Base-by-base conservation (phyloP, 2,888 invertebrate genomes). In the Ptilodon capucinus region DNA sequence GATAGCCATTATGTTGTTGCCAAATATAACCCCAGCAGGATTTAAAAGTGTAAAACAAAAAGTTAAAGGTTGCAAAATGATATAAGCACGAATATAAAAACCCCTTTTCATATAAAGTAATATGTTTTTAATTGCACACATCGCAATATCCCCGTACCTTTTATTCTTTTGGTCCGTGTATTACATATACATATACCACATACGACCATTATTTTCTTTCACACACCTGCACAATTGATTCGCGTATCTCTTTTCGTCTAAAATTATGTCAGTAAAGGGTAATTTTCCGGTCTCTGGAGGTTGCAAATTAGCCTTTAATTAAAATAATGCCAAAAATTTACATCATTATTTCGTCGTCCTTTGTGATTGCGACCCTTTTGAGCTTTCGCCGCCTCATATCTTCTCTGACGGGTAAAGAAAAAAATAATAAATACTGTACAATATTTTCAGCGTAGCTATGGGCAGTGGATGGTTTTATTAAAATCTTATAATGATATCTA, bases 261-360 rank as follows among this genome's bases (percentile, higher is more conserved):
- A 71, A 74, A 69, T 64, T 61, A 65, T 56, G 64, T 64, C 63
- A 54, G 65, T 64, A 71, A 76, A 69, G 68, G 60, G 59, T 71
- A 77, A 81, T 80, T 78, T 81, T 76, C 79, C 70, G 68, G 76
- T 75, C 74, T 68, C 69, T 59, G 62, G 81, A 75, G 79, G 80
- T 81, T 73, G 62, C 79, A 80, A 86, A 86, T 85, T 84, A 83
- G 81, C 72, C 72, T 81, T 81, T 86, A 86, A 86, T 86, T 86
- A 87, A 86, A 85, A 83, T 84, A 76, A 79, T 76, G 74, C 64
- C 80, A 76, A 79, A 86, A 84, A 81, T 84, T 70, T 72, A 70
- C 71, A 76, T 80, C 82, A 82, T 85, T 82, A 84, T 79, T 76
- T 63, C 62, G 68, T 58, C 57, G 72, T 55, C 75, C 79, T 86